phyloP scores from a whole-genome alignment of 2,113 vertebrate genomes.

The Bos indicus region DNA sequence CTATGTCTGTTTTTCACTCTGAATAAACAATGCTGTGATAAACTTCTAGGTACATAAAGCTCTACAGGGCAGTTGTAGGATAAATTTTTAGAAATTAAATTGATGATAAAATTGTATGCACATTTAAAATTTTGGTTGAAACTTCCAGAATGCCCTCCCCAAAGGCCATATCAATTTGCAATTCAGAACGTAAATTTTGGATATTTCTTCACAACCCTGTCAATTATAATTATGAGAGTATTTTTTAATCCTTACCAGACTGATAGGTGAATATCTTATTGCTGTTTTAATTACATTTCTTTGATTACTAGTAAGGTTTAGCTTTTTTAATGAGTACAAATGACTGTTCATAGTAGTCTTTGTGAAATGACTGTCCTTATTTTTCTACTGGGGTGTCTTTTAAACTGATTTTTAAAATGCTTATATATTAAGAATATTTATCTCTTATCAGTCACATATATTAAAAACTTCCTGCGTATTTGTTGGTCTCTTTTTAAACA shows the following conservation, averaged over 20 bases:
- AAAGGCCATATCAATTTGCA: neutral
- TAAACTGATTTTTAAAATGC: neutral
- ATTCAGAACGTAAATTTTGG: conserved; percentile 10
- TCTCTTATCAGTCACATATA: neutral
- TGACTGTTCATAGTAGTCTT: neutral
- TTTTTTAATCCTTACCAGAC: neutral
- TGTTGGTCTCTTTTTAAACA: neutral
- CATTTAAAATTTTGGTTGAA: conserved; percentile 31
- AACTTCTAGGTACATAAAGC: neutral
- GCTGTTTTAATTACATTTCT: neutral
- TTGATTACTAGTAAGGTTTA: neutral
- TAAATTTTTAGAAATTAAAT: conserved; percentile 8
- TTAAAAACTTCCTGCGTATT: neutral
- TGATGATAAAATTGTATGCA: conserved; percentile 10
- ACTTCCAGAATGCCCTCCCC: neutral
- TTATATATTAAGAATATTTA: neutral
- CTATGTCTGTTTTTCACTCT: neutral
- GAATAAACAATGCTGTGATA: neutral
- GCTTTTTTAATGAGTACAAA: neutral
- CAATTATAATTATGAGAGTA: neutral
- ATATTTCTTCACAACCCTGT: neutral
- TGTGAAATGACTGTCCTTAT: neutral
- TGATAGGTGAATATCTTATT: neutral
- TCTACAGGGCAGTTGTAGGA: neutral
- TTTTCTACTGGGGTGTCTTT: neutral